Percentiles rank a stretch among this genome's conserved stretches.
These are phyloP conservation scores for Calonectris borealis DNA, from an alignment of 2,113 vertebrate species.

Conservation along the genomic window DNA sequence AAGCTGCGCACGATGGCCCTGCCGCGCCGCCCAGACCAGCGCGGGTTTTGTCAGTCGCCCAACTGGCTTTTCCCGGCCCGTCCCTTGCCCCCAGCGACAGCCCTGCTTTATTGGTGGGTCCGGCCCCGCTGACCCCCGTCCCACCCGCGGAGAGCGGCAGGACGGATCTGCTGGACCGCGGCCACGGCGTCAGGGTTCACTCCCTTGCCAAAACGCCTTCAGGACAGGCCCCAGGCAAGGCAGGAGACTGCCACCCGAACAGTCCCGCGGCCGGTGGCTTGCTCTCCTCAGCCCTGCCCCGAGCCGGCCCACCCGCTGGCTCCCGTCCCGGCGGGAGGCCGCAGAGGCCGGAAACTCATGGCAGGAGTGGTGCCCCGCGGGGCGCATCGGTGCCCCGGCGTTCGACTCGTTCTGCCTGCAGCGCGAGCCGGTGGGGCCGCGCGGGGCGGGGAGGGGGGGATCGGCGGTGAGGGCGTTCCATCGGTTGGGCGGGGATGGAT, in stretches of 20 bases:
- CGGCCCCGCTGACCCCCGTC: too few species aligned
- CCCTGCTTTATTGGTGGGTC: too few species aligned
- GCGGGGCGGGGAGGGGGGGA: neutral
- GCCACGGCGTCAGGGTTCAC: too few species aligned
- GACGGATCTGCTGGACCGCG: too few species aligned
- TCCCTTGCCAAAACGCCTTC: too few species aligned
- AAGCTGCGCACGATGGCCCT: neutral
- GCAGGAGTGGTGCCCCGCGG: accelerated
- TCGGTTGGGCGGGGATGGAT: too few species aligned
- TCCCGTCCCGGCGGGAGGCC: neutral
- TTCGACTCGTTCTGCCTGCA: neutral
- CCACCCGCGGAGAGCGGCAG: too few species aligned
- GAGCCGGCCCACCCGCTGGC: too few species aligned
- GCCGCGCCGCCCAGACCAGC: neutral
- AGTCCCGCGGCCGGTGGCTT: neutral
- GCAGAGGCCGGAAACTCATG: neutral
- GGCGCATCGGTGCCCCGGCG: neutral
- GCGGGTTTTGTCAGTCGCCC: too few species aligned
- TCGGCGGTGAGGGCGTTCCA: too few species aligned
- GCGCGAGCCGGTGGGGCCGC: neutral
- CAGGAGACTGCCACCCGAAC: neutral
- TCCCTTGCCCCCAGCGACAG: too few species aligned
- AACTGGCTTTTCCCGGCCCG: neutral
- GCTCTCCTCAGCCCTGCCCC: neutral
- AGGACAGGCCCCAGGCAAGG: neutral